Percentiles rank a stretch among this genome's conserved stretches.
Conservation (phyloP, 2,888 invertebrate species). For the Synergus gifuensis region DNA sequence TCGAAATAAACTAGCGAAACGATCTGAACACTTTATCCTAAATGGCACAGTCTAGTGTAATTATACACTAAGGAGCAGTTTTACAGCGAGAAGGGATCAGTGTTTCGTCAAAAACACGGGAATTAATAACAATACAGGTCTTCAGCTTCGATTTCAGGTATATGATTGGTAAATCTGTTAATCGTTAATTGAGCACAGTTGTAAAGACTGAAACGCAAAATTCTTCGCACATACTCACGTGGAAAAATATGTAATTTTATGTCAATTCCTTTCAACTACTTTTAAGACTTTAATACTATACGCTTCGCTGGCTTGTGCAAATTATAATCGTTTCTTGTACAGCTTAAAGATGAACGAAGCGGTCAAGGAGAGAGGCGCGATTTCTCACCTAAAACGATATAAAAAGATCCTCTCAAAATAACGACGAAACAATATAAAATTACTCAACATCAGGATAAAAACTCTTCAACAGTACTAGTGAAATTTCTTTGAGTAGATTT, state of each 20-base stretch:
- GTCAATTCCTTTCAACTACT: constrained; percentile 63
- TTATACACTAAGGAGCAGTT: constrained; percentile 60
- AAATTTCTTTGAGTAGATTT: background rate
- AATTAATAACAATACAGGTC: constrained; percentile 66
- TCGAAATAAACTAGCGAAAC: constrained; percentile 44
- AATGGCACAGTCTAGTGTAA: constrained; percentile 71
- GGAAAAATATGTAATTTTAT: constrained; percentile 71
- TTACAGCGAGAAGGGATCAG: constrained; percentile 52
- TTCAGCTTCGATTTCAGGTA: constrained; percentile 62
- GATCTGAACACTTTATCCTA: constrained; percentile 56
- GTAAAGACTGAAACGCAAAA: constrained; percentile 54
- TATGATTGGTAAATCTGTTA: constrained; percentile 50
- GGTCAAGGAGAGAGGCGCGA: background rate
- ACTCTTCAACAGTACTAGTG: background rate
- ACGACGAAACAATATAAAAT: constrained; percentile 17
- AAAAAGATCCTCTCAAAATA: background rate
- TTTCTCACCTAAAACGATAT: background rate
- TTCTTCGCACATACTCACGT: constrained; percentile 51
- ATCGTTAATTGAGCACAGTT: constrained; percentile 63
- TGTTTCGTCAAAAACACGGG: constrained; percentile 45
- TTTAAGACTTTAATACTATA: constrained; percentile 38
- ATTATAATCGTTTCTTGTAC: constrained; percentile 43
- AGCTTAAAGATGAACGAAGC: background rate
- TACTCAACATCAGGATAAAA: constrained; percentile 10
- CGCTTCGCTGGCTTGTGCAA: constrained; percentile 48